Evolutionary conservation across 2,113 vertebrate species (phyloP).

Genomic region (Natator depressus): DNA sequence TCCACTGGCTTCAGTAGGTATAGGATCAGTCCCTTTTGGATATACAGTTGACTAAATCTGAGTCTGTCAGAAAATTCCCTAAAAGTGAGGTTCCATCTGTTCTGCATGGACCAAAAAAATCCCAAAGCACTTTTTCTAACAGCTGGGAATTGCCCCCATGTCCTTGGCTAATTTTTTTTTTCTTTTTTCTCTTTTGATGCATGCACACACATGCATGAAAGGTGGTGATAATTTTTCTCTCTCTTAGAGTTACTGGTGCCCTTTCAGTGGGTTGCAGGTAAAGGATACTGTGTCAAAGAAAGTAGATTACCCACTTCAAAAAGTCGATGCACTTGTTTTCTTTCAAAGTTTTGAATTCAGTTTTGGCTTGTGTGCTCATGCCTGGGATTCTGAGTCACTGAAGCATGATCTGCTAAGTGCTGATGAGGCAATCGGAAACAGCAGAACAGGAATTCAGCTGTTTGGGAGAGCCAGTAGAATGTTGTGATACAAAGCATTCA

Average conservation of each 20-base stretch:
- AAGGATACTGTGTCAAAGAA: not conserved
- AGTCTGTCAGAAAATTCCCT: not conserved
- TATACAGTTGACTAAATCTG: not conserved
- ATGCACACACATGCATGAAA: not conserved
- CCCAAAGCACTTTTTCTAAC: not conserved
- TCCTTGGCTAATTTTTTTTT: not conserved
- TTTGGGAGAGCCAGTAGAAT: conserved; percentile 61
- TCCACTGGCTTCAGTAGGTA: not conserved
- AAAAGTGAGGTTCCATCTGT: not conserved
- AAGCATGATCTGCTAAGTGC: conserved; percentile 61
- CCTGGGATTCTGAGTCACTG: conserved; percentile 58
- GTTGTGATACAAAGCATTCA: not conserved
- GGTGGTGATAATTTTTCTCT: not conserved
- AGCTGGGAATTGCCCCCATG: not conserved
- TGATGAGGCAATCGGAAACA: conserved; percentile 60
- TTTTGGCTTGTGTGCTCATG: conserved; percentile 45
- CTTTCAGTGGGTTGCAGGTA: not conserved
- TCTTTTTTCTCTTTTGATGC: not conserved
- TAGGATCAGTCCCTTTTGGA: not conserved
- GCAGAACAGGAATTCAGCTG: conserved; percentile 48
- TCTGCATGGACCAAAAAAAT: not conserved
- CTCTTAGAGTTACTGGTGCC: not conserved
- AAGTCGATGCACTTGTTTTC: conserved; percentile 40
- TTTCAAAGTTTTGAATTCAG: conserved; percentile 58
- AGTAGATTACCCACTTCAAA: conserved; percentile 23